Evolutionary conservation across 2,888 invertebrate genomes (phyloP), one percentile per base, ranked within the genome.

Genomic region (Drosophila basisetae): DNA sequence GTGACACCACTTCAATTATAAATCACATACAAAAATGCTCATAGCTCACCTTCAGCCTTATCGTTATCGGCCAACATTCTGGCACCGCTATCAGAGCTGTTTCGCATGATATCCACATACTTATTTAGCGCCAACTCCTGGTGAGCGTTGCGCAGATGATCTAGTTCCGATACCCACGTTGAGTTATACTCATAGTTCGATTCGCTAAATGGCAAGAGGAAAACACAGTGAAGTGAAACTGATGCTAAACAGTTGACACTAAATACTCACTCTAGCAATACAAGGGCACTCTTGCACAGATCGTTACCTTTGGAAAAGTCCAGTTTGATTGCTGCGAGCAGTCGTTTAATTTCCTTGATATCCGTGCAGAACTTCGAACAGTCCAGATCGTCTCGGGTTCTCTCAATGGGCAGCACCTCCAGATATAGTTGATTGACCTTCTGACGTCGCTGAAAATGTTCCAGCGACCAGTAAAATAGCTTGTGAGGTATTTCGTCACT

Each of bases 341-440:
- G 13, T 9, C 18, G 43, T 16, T 53, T 53, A 11, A 84, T 76
- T 60, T 85, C 77, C 0, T 10, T 10, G 1, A 89, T 7, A 61
- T 85, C 89, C 1, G 35, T 70, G 13, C 82, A 75, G 28, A 74
- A 89, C 13, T 85, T 85, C 4, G 71, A 16, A 39, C 89, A 81
- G 28, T 85, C 68, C 35, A 85, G 50, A 11, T 76, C 76, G 4
- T 54, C 18, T 0, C 28, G 1, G 11, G 41, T n/a, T 10, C 58
- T 58, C 30, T 86, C 84, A 22, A 58, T 59, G 16, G 52, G 2
- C 10, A 85, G 43, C 0, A 85, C 75, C 10, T 67, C 79, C 10
- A 89, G 58, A 56, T 89, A 89, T 6, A 84, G 28, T n/a, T 74
- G 75, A 43, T 59, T 79, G 1, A 73, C 10, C 0, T 47, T 35